phyloP scores from a whole-genome alignment of 2,113 vertebrate genomes.

The Epinephelus fuscoguttatus region DNA sequence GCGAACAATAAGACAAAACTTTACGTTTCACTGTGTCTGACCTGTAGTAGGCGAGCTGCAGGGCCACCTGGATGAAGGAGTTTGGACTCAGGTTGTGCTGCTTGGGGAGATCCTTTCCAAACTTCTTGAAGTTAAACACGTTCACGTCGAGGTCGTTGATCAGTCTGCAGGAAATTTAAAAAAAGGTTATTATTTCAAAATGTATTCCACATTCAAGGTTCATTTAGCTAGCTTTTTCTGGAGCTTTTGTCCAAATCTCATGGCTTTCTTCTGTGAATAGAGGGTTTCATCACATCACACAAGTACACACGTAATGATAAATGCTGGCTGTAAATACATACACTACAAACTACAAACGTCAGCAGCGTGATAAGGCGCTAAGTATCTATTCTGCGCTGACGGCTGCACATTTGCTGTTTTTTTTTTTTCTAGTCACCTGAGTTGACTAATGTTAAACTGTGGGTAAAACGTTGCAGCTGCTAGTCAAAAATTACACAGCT shows the following conservation, averaged over 20 bases:
- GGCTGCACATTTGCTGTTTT: too few relatives aligned
- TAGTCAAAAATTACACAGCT: too few relatives aligned
- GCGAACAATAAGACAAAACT: neutral
- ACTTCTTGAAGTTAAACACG: constrained; percentile 87
- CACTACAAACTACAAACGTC: too few relatives aligned
- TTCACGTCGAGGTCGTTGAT: constrained; percentile 90
- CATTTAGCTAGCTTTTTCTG: neutral
- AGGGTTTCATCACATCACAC: neutral
- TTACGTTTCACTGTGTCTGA: constrained; percentile 40
- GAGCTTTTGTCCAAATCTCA: neutral
- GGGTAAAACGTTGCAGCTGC: too few relatives aligned
- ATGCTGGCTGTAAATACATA: too few relatives aligned
- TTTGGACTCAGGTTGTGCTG: constrained; percentile 84
- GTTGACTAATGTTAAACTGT: too few relatives aligned
- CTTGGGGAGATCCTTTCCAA: constrained; percentile 88
- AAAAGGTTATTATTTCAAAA: neutral
- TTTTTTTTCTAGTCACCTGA: too few relatives aligned
- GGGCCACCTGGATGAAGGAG: constrained; percentile 87
- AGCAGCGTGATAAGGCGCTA: too few relatives aligned
- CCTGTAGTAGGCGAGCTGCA: constrained; percentile 90
- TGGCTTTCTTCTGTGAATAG: neutral
- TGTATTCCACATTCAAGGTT: neutral
- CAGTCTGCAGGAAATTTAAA: constrained; percentile 74
- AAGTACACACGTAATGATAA: too few relatives aligned
- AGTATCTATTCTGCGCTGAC: too few relatives aligned